These are phyloP conservation scores for Harpagus bidentatus DNA, from an alignment of 2,113 vertebrate genomes.

Conservation along the genomic window DNA sequence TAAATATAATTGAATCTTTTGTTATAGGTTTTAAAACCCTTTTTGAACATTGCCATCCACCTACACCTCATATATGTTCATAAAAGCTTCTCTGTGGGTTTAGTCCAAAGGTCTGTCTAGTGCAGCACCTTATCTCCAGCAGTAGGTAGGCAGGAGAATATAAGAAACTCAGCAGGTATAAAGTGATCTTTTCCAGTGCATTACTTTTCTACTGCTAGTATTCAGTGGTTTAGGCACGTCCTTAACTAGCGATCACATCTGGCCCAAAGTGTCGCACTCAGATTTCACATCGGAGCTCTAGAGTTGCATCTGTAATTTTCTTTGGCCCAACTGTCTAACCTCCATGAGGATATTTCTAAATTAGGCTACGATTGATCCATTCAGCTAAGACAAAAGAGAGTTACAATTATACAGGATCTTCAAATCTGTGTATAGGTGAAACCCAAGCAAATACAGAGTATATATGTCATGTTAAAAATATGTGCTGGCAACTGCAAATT, in stretches of 20 bases:
- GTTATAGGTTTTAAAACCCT: background rate
- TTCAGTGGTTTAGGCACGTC: background rate
- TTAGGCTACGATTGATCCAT: background rate
- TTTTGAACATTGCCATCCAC: background rate
- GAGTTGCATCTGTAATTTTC: background rate
- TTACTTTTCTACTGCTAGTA: background rate
- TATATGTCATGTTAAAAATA: background rate
- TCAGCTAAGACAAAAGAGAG: background rate
- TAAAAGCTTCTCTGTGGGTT: background rate
- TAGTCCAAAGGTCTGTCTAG: background rate
- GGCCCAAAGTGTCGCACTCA: background rate
- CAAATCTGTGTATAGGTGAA: background rate
- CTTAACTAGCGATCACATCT: background rate
- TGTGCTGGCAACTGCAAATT: background rate
- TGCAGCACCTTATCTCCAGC: background rate
- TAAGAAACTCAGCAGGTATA: background rate
- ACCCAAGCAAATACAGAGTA: rapidly evolving
- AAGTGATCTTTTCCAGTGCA: background rate
- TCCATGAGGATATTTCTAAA: background rate
- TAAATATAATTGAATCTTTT: background rate
- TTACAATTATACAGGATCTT: background rate
- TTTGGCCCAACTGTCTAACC: background rate
- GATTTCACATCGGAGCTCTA: background rate
- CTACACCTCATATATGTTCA: background rate
- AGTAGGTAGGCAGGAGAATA: background rate